These are phyloP conservation scores for Theonella swinhoei DNA, from an alignment of 37 sponge, comb jelly and placozoan species.

Conservation along the genomic window DNA sequence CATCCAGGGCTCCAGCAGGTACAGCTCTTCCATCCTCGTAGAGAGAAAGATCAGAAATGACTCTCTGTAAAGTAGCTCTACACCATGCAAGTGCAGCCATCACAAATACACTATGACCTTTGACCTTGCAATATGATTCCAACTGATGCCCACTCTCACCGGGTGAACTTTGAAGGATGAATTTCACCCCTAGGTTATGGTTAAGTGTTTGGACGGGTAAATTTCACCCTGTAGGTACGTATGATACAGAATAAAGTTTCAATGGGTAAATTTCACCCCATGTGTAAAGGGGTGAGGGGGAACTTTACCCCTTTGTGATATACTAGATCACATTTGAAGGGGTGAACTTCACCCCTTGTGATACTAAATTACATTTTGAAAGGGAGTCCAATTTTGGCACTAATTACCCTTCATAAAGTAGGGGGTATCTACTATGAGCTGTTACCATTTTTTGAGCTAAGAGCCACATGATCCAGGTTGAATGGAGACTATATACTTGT, in stretches of 20 bases:
- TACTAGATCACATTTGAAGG: not conserved
- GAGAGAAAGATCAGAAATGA: not conserved
- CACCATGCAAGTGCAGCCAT: not conserved
- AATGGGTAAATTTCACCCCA: not conserved
- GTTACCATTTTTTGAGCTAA: too few species aligned
- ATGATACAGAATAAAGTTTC: too few species aligned
- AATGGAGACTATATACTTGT: too few species aligned
- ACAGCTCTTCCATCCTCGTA: constrained; percentile 18
- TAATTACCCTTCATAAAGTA: not conserved
- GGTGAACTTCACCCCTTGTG: not conserved
- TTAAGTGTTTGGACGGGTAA: not conserved
- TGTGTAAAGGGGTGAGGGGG: not conserved
- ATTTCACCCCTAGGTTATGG: not conserved
- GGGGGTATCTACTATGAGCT: not conserved
- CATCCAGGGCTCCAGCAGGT: not conserved
- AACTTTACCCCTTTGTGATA: too few species aligned
- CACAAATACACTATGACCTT: too few species aligned
- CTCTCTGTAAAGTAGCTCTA: not conserved
- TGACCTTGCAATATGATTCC: not conserved
- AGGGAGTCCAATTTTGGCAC: not conserved
- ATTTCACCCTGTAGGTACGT: not conserved
- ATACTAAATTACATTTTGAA: not conserved
- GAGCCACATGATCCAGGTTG: too few species aligned
- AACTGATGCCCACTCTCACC: not conserved
- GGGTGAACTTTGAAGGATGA: not conserved